Evolutionary conservation across 2,888 invertebrate species (phyloP).

Genomic region (Polymixis flavicincta): DNA sequence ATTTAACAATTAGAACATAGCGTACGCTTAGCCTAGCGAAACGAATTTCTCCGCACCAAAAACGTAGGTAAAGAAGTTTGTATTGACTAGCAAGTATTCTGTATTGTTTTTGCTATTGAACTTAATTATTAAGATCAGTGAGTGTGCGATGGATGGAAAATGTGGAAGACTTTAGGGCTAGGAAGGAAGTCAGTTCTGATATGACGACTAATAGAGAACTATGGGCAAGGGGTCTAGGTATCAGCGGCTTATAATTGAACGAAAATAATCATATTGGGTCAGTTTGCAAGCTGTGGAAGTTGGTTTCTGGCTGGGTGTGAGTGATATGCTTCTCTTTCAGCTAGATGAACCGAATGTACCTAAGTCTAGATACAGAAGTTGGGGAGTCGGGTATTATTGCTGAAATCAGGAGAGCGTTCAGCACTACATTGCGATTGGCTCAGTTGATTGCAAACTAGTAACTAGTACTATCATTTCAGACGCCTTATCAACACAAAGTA

Average conservation of each 20-base stretch:
- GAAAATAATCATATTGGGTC: not conserved
- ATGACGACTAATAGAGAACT: not conserved
- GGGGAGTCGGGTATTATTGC: not conserved
- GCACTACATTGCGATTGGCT: not conserved
- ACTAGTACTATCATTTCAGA: not conserved
- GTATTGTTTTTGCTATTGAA: not conserved
- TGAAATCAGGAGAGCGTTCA: not conserved
- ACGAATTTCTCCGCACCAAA: conserved; percentile 37
- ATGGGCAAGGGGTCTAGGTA: not conserved
- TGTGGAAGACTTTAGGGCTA: not conserved
- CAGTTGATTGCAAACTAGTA: not conserved
- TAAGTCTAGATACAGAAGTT: not conserved
- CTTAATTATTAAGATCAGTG: not conserved
- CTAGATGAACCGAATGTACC: not conserved
- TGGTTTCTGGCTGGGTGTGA: not conserved
- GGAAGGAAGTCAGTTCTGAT: not conserved
- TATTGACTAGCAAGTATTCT: not conserved
- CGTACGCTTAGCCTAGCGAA: conserved; percentile 44
- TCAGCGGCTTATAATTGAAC: not conserved
- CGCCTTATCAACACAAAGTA: not conserved
- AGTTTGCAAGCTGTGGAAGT: not conserved
- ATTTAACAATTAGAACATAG: conserved; percentile 44
- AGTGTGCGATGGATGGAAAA: not conserved
- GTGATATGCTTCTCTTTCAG: not conserved
- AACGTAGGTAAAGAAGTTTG: conserved; percentile 2